Conservation (phyloP, 2,888 invertebrate species). For the Agrochola litura region DNA sequence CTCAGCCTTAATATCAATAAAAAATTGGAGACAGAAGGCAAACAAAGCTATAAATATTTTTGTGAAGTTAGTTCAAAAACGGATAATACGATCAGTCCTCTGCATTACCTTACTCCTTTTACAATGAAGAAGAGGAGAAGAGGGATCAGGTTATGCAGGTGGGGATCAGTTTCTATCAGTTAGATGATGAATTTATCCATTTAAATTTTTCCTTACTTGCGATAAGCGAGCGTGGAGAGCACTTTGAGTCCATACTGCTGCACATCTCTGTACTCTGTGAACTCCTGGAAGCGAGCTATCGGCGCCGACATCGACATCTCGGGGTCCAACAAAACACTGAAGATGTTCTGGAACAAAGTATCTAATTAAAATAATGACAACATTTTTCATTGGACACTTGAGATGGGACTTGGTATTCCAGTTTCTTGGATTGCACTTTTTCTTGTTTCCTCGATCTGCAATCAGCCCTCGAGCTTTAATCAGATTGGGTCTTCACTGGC, state of each 20-base stretch:
- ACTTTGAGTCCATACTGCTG: constrained; percentile 93
- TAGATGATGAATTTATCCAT: neutral
- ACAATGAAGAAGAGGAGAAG: too few species aligned
- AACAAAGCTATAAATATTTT: neutral
- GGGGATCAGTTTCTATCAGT: neutral
- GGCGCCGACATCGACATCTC: constrained; percentile 91
- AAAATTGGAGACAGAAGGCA: neutral
- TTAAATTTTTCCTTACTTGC: constrained; percentile 72
- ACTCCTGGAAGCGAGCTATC: constrained; percentile 94
- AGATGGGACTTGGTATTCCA: neutral
- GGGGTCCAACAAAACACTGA: constrained; percentile 92
- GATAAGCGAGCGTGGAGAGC: constrained; percentile 81
- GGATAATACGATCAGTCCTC: too few species aligned
- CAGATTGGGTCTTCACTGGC: too few species aligned
- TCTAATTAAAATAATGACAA: neutral
- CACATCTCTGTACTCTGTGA: constrained; percentile 93
- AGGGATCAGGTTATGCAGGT: too few species aligned
- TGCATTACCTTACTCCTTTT: too few species aligned
- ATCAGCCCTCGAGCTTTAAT: too few species aligned
- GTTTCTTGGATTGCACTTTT: neutral
- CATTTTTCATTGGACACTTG: neutral
- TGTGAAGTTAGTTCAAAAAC: neutral
- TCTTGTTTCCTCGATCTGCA: too few species aligned
- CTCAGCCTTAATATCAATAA: neutral
- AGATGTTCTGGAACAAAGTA: constrained; percentile 87